Evolutionary conservation across 2,888 invertebrate genomes (phyloP).

Genomic region (Scrobipalpa costella): DNA sequence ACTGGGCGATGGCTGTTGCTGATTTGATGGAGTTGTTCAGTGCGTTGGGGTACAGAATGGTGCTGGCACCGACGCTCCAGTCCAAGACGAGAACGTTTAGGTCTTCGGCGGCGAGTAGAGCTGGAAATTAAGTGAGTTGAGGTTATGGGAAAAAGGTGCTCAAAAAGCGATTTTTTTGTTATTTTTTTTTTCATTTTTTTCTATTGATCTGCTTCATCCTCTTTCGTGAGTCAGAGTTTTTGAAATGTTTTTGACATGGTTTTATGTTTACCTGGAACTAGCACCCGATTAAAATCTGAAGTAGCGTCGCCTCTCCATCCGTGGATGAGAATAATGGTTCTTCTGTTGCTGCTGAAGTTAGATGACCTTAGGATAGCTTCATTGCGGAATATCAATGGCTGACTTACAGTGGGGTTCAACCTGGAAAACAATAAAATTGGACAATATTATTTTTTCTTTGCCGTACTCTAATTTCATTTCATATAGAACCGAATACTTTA

Average conservation of each 20-base stretch:
- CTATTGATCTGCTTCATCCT: background rate
- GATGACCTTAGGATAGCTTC: slow-evolving; percentile 26
- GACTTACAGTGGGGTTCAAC: slow-evolving; percentile 36
- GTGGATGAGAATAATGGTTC: slow-evolving; percentile 36
- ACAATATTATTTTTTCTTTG: too few relatives aligned
- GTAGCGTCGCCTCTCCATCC: slow-evolving; percentile 35
- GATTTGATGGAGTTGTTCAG: slow-evolving; percentile 40
- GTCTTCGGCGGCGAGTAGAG: slow-evolving; percentile 39
- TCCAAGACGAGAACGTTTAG: slow-evolving; percentile 49
- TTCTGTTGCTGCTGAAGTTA: slow-evolving; percentile 30
- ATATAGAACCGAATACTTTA: too few relatives aligned
- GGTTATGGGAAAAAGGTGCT: background rate
- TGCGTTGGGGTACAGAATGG: slow-evolving; percentile 38
- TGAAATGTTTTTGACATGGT: background rate
- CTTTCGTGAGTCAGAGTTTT: too few relatives aligned
- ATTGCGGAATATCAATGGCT: slow-evolving; percentile 33
- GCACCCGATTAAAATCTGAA: slow-evolving; percentile 30
- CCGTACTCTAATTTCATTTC: too few relatives aligned
- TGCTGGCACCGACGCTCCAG: slow-evolving; percentile 42
- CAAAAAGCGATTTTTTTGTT: background rate
- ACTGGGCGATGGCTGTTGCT: slow-evolving; percentile 33
- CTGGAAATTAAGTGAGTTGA: slow-evolving; percentile 31
- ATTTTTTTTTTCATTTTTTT: background rate
- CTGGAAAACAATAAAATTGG: slow-evolving; percentile 25
- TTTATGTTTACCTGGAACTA: slow-evolving; percentile 35